Base-by-base conservation (phyloP, 1,140 invertebrate genomes). In the Nephila pilipes region DNA sequence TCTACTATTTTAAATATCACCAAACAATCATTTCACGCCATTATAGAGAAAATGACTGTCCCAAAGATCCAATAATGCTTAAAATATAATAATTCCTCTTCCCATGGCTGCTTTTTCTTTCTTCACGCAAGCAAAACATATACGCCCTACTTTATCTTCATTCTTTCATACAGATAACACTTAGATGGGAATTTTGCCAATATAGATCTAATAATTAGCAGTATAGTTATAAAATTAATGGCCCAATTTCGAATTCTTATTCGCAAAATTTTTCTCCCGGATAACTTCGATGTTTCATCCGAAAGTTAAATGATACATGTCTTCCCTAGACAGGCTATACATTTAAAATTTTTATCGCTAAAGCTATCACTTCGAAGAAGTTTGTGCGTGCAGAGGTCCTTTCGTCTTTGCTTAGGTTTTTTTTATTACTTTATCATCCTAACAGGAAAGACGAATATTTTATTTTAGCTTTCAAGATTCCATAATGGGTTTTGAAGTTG, bases 171-270 rank as follows among this genome's bases (percentile, higher is more conserved):
- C 46, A 46, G 63, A 25, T 65, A 65, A 65, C 1, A n/a, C 10
- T n/a, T 25, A 25, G n/a, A 12, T 65, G 63, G 63, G 63, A 25
- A 65, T 22, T 65, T 65, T 65, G 57, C 63, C 63, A 65, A n/a
- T 0, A 12, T 12, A 25, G 3, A 65, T 65, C 63, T 65, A 65
- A 65, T 65, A 65, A 65, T 65, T 65, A 65, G 63, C n/a, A 29
- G n/a, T 25, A 25, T 65, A 65, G 22, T 65, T 65, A 65, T 65
- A 65, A 65, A 65, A 65, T 65, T 65, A 65, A 65, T 65, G 63
- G n/a, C n/a, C 63, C 63, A 65, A 65, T 65, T 65, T 65, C n/a
- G n/a, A 65, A 65, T 65, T 25, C 63, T 65, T 65, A n/a, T 65
- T 60, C 5, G 2, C 18, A 10, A 65, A 65, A 6, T 25, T 65